Base-by-base conservation (phyloP, 2,888 invertebrate species). In the Keiferia lycopersicella region DNA sequence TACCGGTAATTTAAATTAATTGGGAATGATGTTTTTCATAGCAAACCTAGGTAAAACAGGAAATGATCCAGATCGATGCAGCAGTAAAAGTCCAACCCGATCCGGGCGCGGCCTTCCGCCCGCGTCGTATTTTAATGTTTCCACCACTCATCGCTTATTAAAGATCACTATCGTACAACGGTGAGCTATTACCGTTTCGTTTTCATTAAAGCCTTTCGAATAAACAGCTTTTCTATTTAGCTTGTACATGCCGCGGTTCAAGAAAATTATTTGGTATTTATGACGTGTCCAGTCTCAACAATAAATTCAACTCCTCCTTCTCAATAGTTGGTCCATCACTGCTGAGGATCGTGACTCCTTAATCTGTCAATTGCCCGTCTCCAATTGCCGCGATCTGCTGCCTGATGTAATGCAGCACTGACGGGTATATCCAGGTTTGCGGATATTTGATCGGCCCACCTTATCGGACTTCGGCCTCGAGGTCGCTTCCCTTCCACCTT, bases 81-180 rank as follows among this genome's bases (percentile, higher is more conserved):
- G 39, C 59, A 41, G 22, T 59, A 18, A 11, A 38, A 41, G 14
- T 34, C 2, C 50, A 61, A 30, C 59, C 50, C 20, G 18, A 22
- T 11, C 22, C 72, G 74, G 87, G 89, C 76, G 86, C 77, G 89
- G 87, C 73, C 58, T 85, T 89, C 87, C 89, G 87, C 72, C 77
- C 68, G 68, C 73, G 76, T 80, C 79, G 78, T 72, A 75, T 82
- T 84, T 81, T 81, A 84, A 86, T 83, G 84, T 83, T 85, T 86
- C 83, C 80, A 75, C 87, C 91, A 89, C 91, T 90, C 88, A 83
- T 83, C 79, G 79, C 74, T 81, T 88, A 91, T 91, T 91, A 91
- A 91, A 91, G 91, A 91, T 91, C 82, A 72, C 77, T 89, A 91
- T 91, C 91, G 74, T 84, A 84, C 90, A 88, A 90, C 88, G 88